phyloP scores from a whole-genome alignment of 2,888 invertebrate species.

The Lissocephala sabroskyi region DNA sequence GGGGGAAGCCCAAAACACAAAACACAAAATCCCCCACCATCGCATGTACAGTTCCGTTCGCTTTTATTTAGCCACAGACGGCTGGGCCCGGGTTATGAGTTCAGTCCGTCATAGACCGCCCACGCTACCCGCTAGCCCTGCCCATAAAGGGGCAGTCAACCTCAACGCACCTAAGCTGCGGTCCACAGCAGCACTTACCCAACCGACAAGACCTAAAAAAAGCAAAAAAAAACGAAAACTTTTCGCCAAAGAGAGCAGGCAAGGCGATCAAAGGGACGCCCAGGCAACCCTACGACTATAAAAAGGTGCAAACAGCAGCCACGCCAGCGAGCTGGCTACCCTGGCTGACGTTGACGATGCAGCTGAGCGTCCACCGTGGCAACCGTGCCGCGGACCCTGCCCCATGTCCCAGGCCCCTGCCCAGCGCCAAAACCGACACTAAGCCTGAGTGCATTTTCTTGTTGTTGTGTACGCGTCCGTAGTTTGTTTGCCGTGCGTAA shows the following conservation, averaged over 20 bases:
- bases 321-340: not conserved
- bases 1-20: no score
- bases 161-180: slow-evolving; percentile 62
- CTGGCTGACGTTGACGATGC: not conserved
- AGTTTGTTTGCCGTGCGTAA: slow-evolving; percentile 64
- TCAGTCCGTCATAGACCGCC: slow-evolving; percentile 1
- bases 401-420: not conserved
- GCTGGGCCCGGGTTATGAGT: slow-evolving; percentile 28
- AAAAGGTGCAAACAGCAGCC: slow-evolving; percentile 52
- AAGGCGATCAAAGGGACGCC: not conserved
- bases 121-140: not conserved
- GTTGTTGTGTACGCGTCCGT: slow-evolving; percentile 62
- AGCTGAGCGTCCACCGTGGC: slow-evolving; percentile 1
- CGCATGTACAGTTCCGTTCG: no score
- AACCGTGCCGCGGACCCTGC: slow-evolving; percentile 22
- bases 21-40: no score
- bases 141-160: slow-evolving; percentile 36
- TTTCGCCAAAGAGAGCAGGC: no score
- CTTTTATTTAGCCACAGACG: slow-evolving; percentile 11
- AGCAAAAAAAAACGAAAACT: no score
- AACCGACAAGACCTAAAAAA: slow-evolving; percentile 60
- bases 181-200: slow-evolving; percentile 59
- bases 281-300: slow-evolving; percentile 25
- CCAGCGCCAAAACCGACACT: slow-evolving; percentile 36
- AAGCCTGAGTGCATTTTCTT: slow-evolving; percentile 65